Evolutionary conservation across 2,113 vertebrate genomes (phyloP), one percentile per base, ranked within the genome.

Genomic region (Burhinus oedicnemus): DNA sequence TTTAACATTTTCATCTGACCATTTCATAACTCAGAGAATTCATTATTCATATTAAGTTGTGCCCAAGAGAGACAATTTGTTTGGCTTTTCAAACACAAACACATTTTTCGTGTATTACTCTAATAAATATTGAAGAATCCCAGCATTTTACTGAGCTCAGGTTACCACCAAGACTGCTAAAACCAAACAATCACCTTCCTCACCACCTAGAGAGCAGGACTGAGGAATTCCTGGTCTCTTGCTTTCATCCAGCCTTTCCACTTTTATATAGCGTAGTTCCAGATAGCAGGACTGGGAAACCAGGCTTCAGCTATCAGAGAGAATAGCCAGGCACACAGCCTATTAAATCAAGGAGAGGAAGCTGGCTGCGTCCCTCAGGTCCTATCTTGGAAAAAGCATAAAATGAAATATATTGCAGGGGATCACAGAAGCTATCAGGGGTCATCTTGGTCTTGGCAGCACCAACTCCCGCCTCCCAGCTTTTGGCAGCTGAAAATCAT

Each of bases 11-110:
- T 85, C 9, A 55, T 83, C 64, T 83, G 29, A 51, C 15, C 23
- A 84, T 94, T 94, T 93, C 55, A 54, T 61, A 94, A 95, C 54
- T 91, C 45, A 23, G n/a, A 72, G 18, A 81, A 91, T 91, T 92
- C 55, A 89, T 95, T 85, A 82, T 47, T 89, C 44, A 81, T 91
- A 84, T 49, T 71, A 81, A 88, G 40, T 85, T 87, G 65, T 60
- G n/a, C 47, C 12, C 38, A 94, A 84, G 75, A 95, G 61, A 96
- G 30, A 91, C 8, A 68, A 93, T 69, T 94, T 94, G 22, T 92
- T 94, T 80, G 45, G 12, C 55, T 86, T 93, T 78, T 10, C 47
- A 87, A 88, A 78, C 61, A 90, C 27, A 91, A 95, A 82, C 27
- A 83, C 47, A 72, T n/a, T 84, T 66, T 6, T 70, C 20, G 47